phyloP scores from a whole-genome alignment of 2,797 vertebrate species.

The Spinibarbus caldwelli region DNA sequence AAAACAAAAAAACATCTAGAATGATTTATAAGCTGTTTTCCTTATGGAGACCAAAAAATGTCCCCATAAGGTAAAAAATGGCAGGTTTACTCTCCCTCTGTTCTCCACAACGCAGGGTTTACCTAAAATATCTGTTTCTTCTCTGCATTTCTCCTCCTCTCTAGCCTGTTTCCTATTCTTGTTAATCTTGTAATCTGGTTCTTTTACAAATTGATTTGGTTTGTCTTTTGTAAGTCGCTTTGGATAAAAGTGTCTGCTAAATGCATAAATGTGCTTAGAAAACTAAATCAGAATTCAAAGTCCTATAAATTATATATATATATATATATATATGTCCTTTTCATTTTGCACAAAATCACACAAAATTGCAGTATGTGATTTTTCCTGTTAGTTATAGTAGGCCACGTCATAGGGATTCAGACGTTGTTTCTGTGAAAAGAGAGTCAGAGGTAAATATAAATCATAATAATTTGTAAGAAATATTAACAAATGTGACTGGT shows the following conservation, averaged over 20 bases:
- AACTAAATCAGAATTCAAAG: not conserved
- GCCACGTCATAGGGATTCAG: not conserved
- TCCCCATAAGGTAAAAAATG: no score
- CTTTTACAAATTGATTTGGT: not conserved
- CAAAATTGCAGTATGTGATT: no score
- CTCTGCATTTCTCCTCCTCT: not conserved
- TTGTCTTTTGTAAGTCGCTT: not conserved
- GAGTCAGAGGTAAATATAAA: not conserved
- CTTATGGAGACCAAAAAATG: not conserved
- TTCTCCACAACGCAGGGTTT: no score
- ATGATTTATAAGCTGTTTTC: not conserved
- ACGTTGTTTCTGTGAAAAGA: not conserved
- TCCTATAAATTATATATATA: no score
- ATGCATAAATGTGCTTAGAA: not conserved
- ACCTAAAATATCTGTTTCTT: not conserved
- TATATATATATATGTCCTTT: no score
- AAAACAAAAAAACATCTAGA: not conserved
- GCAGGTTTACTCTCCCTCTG: no score
- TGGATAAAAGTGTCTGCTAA: no score
- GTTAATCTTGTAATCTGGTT: no score
- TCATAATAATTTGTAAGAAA: not conserved
- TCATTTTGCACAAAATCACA: no score
- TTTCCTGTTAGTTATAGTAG: no score
- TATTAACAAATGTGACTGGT: not conserved
- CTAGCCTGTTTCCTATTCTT: not conserved